Conservation (phyloP, 2,888 invertebrate species). For the Aphodius sticticus region DNA sequence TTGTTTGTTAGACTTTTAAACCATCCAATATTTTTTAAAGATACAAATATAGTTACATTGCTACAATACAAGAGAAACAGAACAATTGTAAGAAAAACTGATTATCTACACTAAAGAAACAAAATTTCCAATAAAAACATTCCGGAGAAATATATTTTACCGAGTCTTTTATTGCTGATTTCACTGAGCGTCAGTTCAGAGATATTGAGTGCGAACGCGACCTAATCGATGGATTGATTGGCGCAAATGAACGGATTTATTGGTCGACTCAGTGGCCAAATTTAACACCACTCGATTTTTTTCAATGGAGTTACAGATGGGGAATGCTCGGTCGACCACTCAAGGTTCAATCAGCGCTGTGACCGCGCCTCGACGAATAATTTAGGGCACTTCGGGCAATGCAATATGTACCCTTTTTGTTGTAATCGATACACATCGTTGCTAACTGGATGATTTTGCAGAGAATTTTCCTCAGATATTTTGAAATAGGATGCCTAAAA, state of each 20-base stretch:
- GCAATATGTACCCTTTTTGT: background rate
- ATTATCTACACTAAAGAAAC: no score
- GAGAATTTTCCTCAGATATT: no score
- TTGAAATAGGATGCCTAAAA: no score
- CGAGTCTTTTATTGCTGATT: no score
- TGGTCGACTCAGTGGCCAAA: background rate
- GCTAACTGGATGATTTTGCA: background rate
- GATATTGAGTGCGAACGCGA: background rate
- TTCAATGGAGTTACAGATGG: background rate
- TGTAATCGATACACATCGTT: background rate
- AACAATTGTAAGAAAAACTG: no score
- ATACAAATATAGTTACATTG: no score
- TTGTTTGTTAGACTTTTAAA: no score
- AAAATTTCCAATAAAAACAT: no score
- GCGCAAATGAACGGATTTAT: background rate
- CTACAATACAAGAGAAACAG: no score
- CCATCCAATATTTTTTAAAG: no score
- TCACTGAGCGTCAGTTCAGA: background rate
- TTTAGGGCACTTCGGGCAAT: background rate
- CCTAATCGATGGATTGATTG: background rate
- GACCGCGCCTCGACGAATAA: background rate
- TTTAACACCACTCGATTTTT: background rate
- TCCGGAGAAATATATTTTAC: no score
- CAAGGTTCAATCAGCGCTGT: background rate
- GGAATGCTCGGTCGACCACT: background rate